These are phyloP conservation scores for Diadema setosum DNA, from an alignment of 35 echinoderm and acorn worm species.

Conservation along the genomic window DNA sequence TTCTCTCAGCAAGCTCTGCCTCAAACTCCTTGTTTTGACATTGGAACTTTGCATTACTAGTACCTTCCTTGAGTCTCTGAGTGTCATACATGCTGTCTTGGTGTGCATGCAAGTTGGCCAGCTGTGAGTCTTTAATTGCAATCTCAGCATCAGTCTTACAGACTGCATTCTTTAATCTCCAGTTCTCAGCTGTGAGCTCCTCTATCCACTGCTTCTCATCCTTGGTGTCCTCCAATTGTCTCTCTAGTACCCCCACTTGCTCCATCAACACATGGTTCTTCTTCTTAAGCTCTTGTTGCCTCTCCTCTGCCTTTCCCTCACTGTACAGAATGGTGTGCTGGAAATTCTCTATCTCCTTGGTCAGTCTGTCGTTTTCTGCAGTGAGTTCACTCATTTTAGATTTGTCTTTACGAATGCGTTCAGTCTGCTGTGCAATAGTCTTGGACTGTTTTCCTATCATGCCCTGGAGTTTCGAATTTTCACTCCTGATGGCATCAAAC, in stretches of 20 bases:
- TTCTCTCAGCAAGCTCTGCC: not conserved
- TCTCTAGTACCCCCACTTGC: slow-evolving; percentile 6
- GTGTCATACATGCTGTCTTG: not conserved
- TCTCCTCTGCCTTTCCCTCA: not conserved
- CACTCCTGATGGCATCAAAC: slow-evolving; percentile 15
- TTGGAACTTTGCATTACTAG: slow-evolving; percentile 48
- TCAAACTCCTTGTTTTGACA: slow-evolving; percentile 36
- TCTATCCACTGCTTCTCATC: slow-evolving; percentile 33
- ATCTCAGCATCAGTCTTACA: slow-evolving; percentile 44
- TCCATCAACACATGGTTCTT: slow-evolving; percentile 46
- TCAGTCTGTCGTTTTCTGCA: slow-evolving; percentile 45
- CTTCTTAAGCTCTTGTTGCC: slow-evolving; percentile 27
- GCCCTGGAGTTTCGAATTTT: slow-evolving; percentile 39
- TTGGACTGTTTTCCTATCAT: slow-evolving; percentile 75
- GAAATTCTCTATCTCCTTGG: not conserved
- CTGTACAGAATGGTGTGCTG: not conserved
- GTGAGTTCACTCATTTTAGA: slow-evolving; percentile 47
- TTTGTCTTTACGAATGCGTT: slow-evolving; percentile 59
- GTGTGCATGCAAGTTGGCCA: not conserved
- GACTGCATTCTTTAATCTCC: slow-evolving; percentile 31
- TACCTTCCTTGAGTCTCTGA: slow-evolving; percentile 40
- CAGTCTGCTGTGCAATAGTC: slow-evolving; percentile 76
- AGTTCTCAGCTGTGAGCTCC: slow-evolving; percentile 43
- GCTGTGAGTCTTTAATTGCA: not conserved
- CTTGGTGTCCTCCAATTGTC: not conserved